Base-by-base conservation (phyloP, 2,888 invertebrate genomes). In the Escarpia spicata region DNA sequence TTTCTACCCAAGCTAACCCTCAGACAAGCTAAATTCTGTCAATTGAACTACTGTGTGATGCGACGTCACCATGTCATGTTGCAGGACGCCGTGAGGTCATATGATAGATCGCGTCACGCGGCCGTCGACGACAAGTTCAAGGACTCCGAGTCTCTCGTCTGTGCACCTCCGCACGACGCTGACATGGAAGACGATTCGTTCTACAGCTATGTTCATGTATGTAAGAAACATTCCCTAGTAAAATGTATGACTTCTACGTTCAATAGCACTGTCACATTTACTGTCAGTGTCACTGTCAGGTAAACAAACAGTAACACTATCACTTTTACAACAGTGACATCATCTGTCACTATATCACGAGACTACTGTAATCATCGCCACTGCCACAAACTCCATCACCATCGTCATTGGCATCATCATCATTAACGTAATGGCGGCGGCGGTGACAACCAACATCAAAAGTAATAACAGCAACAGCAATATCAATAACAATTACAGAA, bases 161-260 rank as follows among this genome's bases (percentile, higher is more conserved):
- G 93, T 58, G 75, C 75, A 26, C 75, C 75, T 75, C 91, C 93
- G 12, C 93, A 92, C 43, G 89, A 92, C 43, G 58, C 92, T 44
- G 92, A 92, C 90, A n/a, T 52, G 43, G 92, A 93, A 26, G 91
- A 91, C n/a, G 93, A 93, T 75, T 93, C 93, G 4, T 94, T 93
- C 91, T 94, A 94, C 94, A 94, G 94, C 92, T 93, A 93, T 52
- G 91, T 94, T n/a, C 93, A 93, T 91, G 93, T 93, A 26, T 26
- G 75, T 75, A 26, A 26, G 26, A 26, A 75, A 75, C 19, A 15
- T 26, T 75, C 75, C 6, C 19, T 75, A 26, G 6, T 26, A 75
- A 75, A 3, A 75, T 2, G 9, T 15, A 52, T 52, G 52, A 52
- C 52, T 52, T 52, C 52, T 52, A 52, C 52, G 9, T 52, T 52